Evolutionary conservation across 1,140 invertebrate genomes (phyloP).

Genomic region (Pemphigus obesinymphae): DNA sequence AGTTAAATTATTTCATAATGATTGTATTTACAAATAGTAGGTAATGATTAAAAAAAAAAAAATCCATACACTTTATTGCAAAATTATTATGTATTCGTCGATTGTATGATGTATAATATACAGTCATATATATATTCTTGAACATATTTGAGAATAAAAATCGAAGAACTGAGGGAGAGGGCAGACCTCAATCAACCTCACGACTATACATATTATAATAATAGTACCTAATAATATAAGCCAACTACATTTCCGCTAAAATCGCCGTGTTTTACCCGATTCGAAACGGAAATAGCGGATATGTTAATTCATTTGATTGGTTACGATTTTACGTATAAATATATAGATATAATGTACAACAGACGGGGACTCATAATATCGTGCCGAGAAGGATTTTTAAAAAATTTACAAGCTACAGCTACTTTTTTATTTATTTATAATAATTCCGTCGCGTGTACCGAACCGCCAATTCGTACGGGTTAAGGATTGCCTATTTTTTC

Average conservation of each 20-base stretch:
- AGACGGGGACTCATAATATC: background rate
- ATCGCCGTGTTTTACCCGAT: background rate
- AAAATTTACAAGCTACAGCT: background rate
- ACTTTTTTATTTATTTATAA: background rate
- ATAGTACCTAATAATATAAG: background rate
- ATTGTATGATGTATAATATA: too few relatives aligned
- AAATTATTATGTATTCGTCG: background rate
- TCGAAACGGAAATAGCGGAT: background rate
- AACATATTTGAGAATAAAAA: background rate
- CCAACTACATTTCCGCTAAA: background rate
- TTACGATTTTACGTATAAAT: background rate
- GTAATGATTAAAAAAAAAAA: background rate
- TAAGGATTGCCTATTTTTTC: background rate
- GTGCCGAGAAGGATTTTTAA: background rate
- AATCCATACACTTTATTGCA: too few relatives aligned
- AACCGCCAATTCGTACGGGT: background rate
- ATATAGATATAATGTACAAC: background rate
- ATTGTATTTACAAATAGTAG: background rate
- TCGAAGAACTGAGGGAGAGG: background rate
- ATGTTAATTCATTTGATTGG: constrained; percentile 6
- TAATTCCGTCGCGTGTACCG: background rate
- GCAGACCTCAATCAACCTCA: background rate
- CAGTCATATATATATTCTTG: too few relatives aligned
- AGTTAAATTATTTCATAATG: background rate
- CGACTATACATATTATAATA: background rate